Evolutionary conservation across 2,888 invertebrate genomes (phyloP).

Genomic region (Ormyrus nitidulus): DNA sequence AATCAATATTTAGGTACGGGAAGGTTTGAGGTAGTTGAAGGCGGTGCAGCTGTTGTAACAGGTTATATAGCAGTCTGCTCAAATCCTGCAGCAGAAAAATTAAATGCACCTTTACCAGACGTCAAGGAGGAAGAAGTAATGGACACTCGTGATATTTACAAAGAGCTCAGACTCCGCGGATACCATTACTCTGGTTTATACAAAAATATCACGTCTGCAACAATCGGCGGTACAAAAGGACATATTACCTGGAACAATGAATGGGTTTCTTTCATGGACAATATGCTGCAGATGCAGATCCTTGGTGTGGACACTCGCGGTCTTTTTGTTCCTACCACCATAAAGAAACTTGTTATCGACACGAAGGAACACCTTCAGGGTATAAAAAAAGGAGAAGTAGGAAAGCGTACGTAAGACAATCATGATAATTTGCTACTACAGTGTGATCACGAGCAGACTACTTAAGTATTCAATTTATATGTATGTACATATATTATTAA

Average conservation of each 20-base stretch:
- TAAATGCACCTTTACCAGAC: slow-evolving; percentile 61
- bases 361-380: slow-evolving; percentile 71
- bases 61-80: slow-evolving; percentile 81
- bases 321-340: slow-evolving; percentile 79
- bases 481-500: not conserved
- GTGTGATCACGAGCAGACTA: too few relatives aligned
- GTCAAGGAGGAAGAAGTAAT: slow-evolving; percentile 63
- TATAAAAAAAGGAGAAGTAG: slow-evolving; percentile 59
- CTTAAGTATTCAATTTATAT: too few relatives aligned
- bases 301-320: slow-evolving; percentile 74
- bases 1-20: slow-evolving; percentile 71
- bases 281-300: slow-evolving; percentile 81
- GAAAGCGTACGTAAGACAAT: slow-evolving; percentile 64
- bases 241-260: slow-evolving; percentile 78
- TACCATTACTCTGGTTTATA: slow-evolving; percentile 78
- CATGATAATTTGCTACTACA: too few relatives aligned
- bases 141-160: slow-evolving; percentile 72
- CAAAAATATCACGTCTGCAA: slow-evolving; percentile 76
- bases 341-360: slow-evolving; percentile 79
- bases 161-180: slow-evolving; percentile 77
- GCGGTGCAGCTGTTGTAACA: slow-evolving; percentile 82
- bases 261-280: slow-evolving; percentile 84
- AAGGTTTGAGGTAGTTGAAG: slow-evolving; percentile 80
- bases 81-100: slow-evolving; percentile 68
- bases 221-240: slow-evolving; percentile 73